phyloP scores from a whole-genome alignment of 2,888 invertebrate species.

The Dorcus parallelipipedus region DNA sequence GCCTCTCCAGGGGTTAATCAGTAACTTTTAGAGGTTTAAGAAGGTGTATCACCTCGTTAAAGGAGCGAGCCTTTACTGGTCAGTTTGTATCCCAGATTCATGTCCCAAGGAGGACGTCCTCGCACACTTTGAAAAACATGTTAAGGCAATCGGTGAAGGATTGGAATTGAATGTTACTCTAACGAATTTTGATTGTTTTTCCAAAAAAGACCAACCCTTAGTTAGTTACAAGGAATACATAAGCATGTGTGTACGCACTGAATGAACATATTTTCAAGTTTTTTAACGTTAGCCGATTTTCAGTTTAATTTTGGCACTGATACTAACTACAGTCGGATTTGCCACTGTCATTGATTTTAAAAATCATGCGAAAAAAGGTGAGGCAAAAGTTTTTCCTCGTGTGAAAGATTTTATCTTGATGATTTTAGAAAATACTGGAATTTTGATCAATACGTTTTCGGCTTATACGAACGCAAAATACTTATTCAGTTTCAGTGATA shows the following conservation, averaged over 20 bases:
- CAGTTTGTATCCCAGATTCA: slow-evolving; percentile 48
- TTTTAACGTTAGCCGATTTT: not conserved
- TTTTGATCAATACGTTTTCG: slow-evolving; percentile 27
- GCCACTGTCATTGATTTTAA: no score
- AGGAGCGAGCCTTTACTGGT: slow-evolving; percentile 35
- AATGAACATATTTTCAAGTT: not conserved
- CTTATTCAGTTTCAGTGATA: slow-evolving; percentile 22
- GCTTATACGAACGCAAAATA: slow-evolving; percentile 28
- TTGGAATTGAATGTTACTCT: slow-evolving; percentile 34
- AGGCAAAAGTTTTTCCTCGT: not conserved
- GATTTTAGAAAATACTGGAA: slow-evolving; percentile 5
- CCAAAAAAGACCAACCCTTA: slow-evolving; percentile 30
- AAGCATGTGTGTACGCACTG: slow-evolving; percentile 31
- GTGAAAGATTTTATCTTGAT: not conserved
- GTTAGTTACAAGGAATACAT: slow-evolving; percentile 31
- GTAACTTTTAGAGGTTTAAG: slow-evolving; percentile 29
- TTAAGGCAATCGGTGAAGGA: slow-evolving; percentile 34
- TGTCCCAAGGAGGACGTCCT: slow-evolving; percentile 42
- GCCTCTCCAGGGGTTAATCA: not conserved
- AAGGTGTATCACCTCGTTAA: slow-evolving; percentile 31
- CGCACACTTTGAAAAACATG: slow-evolving; percentile 35
- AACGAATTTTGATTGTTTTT: slow-evolving; percentile 34
- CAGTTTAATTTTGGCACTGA: not conserved
- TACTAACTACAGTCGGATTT: not conserved
- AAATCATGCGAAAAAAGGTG: not conserved